A percentile compares a stretch with the other conserved stretches of the same genome.
Conservation (phyloP, 2,888 invertebrate genomes). For the Eristalis arbustorum region DNA sequence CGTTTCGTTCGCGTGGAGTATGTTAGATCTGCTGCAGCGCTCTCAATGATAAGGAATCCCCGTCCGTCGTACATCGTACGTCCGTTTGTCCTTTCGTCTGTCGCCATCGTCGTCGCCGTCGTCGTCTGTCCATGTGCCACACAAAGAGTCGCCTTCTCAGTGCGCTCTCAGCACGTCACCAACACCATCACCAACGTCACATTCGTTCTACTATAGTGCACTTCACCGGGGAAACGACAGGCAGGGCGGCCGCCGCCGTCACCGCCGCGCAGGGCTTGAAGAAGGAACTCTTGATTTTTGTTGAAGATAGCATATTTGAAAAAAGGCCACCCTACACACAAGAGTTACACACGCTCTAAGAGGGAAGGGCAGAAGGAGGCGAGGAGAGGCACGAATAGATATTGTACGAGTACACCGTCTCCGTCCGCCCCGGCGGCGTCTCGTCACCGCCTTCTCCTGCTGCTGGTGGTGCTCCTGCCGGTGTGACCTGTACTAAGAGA, state of each 20-base stretch:
- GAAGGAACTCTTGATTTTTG: slow-evolving; percentile 68
- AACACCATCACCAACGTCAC: slow-evolving; percentile 65
- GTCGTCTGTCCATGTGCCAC: slow-evolving; percentile 13
- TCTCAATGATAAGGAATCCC: slow-evolving; percentile 68
- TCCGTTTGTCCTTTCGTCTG: slow-evolving; percentile 20
- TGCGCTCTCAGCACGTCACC: slow-evolving; percentile 67
- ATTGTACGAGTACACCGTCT: neutral
- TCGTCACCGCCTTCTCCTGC: neutral
- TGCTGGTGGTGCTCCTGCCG: neutral
- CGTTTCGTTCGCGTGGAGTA: slow-evolving; percentile 68
- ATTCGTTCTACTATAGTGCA: slow-evolving; percentile 60
- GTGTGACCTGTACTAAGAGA: slow-evolving; percentile 42
- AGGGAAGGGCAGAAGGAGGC: neutral
- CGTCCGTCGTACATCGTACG: neutral
- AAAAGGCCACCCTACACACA: slow-evolving; percentile 51
- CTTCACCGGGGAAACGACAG: slow-evolving; percentile 34
- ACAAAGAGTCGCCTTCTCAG: slow-evolving; percentile 35
- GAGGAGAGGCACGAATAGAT: neutral
- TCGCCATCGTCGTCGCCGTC: neutral
- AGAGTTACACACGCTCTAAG: slow-evolving; percentile 51
- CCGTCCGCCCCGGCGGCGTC: neutral
- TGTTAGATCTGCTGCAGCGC: slow-evolving; percentile 69
- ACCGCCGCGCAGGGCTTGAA: neutral
- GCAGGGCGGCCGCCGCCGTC: neutral
- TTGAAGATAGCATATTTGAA: slow-evolving; percentile 69